A percentile compares a stretch with the other conserved stretches of the same genome.
These are phyloP conservation scores for Matsumurasca onukii DNA, from an alignment of 1,140 invertebrate genomes.

Conservation along the genomic window DNA sequence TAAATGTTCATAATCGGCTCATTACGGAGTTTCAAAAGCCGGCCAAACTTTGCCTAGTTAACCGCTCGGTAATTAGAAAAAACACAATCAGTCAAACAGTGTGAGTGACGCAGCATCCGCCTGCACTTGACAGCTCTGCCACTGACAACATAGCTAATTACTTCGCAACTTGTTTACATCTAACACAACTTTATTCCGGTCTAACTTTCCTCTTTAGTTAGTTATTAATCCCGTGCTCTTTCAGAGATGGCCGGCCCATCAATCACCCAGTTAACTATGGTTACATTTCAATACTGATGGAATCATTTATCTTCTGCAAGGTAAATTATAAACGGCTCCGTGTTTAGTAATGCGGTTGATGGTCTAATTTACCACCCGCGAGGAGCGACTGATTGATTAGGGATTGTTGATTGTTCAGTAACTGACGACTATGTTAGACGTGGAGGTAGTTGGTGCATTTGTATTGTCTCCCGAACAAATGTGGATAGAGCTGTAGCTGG, in stretches of 20 bases:
- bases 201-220: neutral
- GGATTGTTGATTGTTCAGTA: neutral
- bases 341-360: slow-evolving; percentile 17
- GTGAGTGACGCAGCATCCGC: too few relatives aligned
- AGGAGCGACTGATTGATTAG: neutral
- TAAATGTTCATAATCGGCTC: too few relatives aligned
- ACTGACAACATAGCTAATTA: neutral
- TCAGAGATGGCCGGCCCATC: neutral
- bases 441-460: too few relatives aligned
- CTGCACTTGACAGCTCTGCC: neutral
- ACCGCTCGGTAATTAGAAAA: too few relatives aligned
- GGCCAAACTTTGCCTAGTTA: too few relatives aligned
- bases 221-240: neutral
- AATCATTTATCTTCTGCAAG: slow-evolving; percentile 17
- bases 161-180: neutral
- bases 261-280: neutral
- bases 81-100: too few relatives aligned
- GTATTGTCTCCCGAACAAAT: too few relatives aligned
- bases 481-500: too few relatives aligned
- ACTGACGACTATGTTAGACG: too few relatives aligned
- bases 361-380: neutral
- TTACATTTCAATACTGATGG: slow-evolving; percentile 6
- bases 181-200: neutral
- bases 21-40: too few relatives aligned
- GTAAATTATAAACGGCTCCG: slow-evolving; percentile 1